Conservation (phyloP, 2,888 invertebrate species). For the Amphipoea oculea region DNA sequence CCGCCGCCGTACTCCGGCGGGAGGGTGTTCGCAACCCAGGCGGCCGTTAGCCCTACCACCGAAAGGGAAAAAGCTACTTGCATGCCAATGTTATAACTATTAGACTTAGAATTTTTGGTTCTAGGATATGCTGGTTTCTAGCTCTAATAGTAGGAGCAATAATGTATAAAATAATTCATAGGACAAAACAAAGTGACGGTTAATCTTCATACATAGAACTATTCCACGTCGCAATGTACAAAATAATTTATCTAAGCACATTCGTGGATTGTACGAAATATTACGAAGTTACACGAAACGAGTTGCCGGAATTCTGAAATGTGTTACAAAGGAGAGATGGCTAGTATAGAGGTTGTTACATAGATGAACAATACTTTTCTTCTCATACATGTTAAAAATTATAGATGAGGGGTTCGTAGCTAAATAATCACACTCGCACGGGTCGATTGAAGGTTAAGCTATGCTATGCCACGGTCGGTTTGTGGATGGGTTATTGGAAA, state of each 20-base stretch:
- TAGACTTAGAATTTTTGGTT: no score
- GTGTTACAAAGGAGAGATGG: constrained; percentile 24
- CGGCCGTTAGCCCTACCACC: no score
- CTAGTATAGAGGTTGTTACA: background rate
- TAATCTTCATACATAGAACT: constrained; percentile 25
- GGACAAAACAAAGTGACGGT: constrained; percentile 19
- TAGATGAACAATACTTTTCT: background rate
- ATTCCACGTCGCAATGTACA: constrained; percentile 23
- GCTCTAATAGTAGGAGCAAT: background rate
- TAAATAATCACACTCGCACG: background rate
- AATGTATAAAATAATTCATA: background rate
- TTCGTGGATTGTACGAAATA: constrained; percentile 27
- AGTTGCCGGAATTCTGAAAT: constrained; percentile 45
- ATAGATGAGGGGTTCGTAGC: background rate
- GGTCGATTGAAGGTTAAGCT: no score
- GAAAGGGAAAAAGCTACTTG: no score
- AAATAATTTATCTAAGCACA: constrained; percentile 44
- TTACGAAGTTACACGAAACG: constrained; percentile 30
- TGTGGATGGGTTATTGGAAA: no score
- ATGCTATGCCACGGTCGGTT: no score
- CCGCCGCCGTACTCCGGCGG: no score
- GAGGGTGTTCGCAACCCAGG: no score
- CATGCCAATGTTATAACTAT: no score
- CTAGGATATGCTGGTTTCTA: no score
- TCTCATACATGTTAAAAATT: background rate